These are phyloP conservation scores for Hyposoter dolosus DNA, from an alignment of 2,888 invertebrate species.

Conservation along the genomic window DNA sequence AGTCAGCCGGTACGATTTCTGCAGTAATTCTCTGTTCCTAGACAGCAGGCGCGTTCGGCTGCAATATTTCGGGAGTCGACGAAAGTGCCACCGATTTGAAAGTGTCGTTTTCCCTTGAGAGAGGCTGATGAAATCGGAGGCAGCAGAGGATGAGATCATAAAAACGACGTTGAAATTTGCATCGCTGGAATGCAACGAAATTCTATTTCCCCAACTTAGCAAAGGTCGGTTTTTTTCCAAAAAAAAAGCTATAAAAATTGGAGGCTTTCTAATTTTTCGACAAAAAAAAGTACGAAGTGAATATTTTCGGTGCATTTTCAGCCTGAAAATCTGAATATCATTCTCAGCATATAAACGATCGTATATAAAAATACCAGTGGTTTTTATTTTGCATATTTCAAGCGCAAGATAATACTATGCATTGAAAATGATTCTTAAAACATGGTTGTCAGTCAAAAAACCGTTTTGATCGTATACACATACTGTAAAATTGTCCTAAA, in stretches of 20 bases:
- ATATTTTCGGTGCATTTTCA: constrained; percentile 8
- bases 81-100: not conserved
- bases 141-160: not conserved
- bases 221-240: too few relatives aligned
- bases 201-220: not conserved
- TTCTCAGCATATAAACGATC: constrained; percentile 24
- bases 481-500: constrained; percentile 52
- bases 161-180: not conserved
- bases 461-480: constrained; percentile 61
- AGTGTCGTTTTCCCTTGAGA: not conserved
- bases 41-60: too few relatives aligned
- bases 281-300: too few relatives aligned
- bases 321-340: not conserved
- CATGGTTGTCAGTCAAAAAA: constrained; percentile 74
- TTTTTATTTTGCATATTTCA: constrained; percentile 74
- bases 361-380: constrained; percentile 77
- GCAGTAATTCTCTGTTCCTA: too few relatives aligned
- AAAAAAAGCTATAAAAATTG: too few relatives aligned
- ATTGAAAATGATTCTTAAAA: constrained; percentile 71
- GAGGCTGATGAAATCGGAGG: not conserved
- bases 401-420: constrained; percentile 76
- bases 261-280: too few relatives aligned
- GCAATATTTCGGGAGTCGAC: too few relatives aligned
- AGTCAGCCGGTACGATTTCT: too few relatives aligned
- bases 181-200: not conserved